These are phyloP conservation scores for Sinodicranocentrus sp. DNA, from an alignment of 2,888 invertebrate genomes.

Conservation along the genomic window DNA sequence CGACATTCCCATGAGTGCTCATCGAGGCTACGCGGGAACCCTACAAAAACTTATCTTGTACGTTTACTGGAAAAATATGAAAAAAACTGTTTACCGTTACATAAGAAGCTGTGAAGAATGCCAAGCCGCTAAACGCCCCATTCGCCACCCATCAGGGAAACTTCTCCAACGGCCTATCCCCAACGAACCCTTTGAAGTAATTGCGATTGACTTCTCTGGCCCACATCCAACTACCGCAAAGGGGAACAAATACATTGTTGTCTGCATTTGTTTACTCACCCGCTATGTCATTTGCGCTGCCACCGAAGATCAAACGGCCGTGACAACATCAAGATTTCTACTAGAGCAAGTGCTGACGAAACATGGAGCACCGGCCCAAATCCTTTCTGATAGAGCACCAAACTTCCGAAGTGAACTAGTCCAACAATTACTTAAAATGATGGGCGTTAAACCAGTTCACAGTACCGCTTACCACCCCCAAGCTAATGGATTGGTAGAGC, in stretches of 20 bases:
- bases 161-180: not conserved
- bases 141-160: not conserved
- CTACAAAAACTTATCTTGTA: not conserved
- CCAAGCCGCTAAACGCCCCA: not conserved
- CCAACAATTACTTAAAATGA: not conserved
- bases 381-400: not conserved
- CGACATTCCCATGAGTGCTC: not conserved
- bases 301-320: not conserved
- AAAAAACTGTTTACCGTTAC: not conserved
- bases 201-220: constrained; percentile 2
- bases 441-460: not conserved
- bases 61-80: not conserved
- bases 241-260: not conserved
- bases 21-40: not conserved
- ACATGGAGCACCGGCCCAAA: not conserved
- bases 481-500: not conserved
- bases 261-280: not conserved
- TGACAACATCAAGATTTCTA: not conserved
- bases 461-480: not conserved
- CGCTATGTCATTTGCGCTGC: not conserved
- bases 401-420: not conserved
- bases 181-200: not conserved
- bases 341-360: not conserved
- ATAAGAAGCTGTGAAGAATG: not conserved
- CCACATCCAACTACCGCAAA: not conserved